Evolutionary conservation across 2,797 vertebrate genomes (phyloP), one percentile per base, ranked within the genome.

Genomic region (Xyrichtys novacula): DNA sequence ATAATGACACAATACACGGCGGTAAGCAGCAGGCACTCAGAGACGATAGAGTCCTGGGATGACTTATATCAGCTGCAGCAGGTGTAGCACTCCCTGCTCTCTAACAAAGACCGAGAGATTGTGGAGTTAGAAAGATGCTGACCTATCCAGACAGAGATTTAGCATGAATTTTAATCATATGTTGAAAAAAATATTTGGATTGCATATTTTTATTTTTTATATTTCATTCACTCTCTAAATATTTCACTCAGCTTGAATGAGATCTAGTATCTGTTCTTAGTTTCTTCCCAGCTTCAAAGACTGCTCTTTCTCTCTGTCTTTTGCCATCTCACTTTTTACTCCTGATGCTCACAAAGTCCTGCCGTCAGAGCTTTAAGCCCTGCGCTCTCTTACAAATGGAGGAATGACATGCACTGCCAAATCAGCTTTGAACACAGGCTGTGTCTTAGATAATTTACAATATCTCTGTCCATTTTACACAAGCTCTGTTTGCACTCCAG

Each of bases 11-110:
- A 61, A 70, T 71, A 54, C 76, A 63, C 22, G 0, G 65, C 67
- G 63, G 74, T 46, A 60, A 67, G 77, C 81, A 43, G 81, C 54
- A 65, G 71, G 56, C 67, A 22, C 48, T 59, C 52, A 1, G 23
- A 61, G 61, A 65, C 60, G 71, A 87, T 58, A 16, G 63, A 81
- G 68, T 65, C 67, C 38, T 54, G 62, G 80, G 76, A 71, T 28
- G 55, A 75, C 59, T 76, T 84, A 53, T 85, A 79, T 90, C 85
- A 75, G 81, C 79, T 65, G 44, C 65, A 76, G 80, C 84, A 86
- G 83, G 78, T 85, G 75, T 61, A 54, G 76, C 38, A 9, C 34
- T 64, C 63, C 49, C 15, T 53, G 49, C 54, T 53, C 53, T 64
- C 44, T 26, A 20, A 78, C 70, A 79, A 76, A 72, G 54, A 73